Evolutionary conservation across 2,797 vertebrate species (phyloP).

Genomic region (Melanogrammus aeglefinus): DNA sequence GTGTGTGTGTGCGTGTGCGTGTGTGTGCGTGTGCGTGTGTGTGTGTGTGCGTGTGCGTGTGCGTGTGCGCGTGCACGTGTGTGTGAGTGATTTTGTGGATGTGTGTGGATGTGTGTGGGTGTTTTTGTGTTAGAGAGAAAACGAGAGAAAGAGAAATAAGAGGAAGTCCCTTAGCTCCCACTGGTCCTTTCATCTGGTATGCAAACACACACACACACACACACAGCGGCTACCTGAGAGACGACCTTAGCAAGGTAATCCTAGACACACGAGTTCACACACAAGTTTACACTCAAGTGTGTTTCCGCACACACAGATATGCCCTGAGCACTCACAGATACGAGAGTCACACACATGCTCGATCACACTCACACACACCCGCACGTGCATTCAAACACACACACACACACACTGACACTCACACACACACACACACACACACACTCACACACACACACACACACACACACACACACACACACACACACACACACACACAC

Average conservation of each 20-base stretch:
- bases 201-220: constrained; percentile 62
- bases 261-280: constrained; percentile 24
- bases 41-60: too few relatives aligned
- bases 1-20: too few relatives aligned
- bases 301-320: not conserved
- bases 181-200: constrained; percentile 62
- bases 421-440: not conserved
- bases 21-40: too few relatives aligned
- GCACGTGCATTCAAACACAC: not conserved
- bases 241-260: constrained; percentile 36
- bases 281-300: constrained; percentile 17
- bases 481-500: not conserved
- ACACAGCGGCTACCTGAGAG: constrained; percentile 51
- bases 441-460: not conserved
- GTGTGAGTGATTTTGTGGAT: too few relatives aligned
- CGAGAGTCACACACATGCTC: constrained; percentile 1
- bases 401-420: not conserved
- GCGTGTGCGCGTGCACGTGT: too few relatives aligned
- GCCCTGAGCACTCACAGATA: not conserved
- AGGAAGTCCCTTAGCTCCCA: constrained; percentile 53
- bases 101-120: too few relatives aligned
- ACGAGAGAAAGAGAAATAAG: constrained; percentile 19
- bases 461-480: not conserved
- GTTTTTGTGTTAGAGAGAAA: constrained; percentile 2
- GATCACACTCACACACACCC: not conserved